Base-by-base conservation (phyloP, 2,113 vertebrate genomes). In the Antechinus stuartii region DNA sequence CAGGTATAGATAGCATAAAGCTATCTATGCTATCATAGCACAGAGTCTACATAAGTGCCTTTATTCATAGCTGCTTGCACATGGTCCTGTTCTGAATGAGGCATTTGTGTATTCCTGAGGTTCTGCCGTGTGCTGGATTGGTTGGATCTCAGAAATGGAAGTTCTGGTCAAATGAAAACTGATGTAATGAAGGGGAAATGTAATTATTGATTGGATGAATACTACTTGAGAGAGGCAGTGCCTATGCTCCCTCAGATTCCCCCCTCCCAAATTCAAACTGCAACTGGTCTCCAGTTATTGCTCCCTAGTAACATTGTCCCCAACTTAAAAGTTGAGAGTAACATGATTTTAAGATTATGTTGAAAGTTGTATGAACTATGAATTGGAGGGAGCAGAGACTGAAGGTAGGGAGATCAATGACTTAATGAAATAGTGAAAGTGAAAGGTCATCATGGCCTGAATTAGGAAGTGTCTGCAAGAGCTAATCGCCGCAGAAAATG, bases 121-220 rank as follows among this genome's bases (percentile, higher is more conserved):
- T 55, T 92, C 22, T 55, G 9, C 23, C 2, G 7, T 30, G 12
- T 0, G 0, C 24, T 46, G 0, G 2, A 6, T 68, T 0, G 46
- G 47, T 3, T 92, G 47, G 10, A 12, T 8, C 91, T 76, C 1
- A 1, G 1, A 89, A 91, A 26, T 30, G 35, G 25, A 61, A 76
- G 55, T 97, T 96, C 55, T 92, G 92, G 91, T 57, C 76, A 90
- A 95, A 22, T 23, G 0, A 52, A 46, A 27, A 3, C 54, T 91
- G 30, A 27, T 91, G 50, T 35, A 11, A 49, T 35, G 4, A 68
- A 42, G 46, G 8, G 53, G 27, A 61, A 54, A 30, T 49, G 52
- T 52, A 84, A n/a, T 42, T 19, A 23, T 90, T 76, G 61, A 23
- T 90, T 76, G 61, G 54, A 76, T 91, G 91, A 52, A 89, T 94